phyloP scores from a whole-genome alignment of 2,797 vertebrate genomes.

The Echiichthys vipera region DNA sequence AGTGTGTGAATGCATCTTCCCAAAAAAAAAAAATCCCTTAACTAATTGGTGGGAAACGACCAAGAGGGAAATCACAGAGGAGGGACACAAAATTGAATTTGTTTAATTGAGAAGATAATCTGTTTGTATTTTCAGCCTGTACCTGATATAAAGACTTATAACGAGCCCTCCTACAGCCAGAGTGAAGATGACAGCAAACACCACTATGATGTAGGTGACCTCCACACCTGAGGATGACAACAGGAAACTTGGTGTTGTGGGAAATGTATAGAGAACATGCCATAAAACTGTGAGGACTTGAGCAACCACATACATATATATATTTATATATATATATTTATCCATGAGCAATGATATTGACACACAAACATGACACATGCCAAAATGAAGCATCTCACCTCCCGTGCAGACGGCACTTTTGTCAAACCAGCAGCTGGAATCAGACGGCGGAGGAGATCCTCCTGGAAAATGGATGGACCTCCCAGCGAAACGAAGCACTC shows the following conservation, averaged over 20 bases:
- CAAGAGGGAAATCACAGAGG: not conserved
- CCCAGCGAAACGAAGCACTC: conserved; percentile 80
- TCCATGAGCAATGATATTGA: not conserved
- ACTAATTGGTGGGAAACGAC: not conserved
- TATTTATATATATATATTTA: not conserved
- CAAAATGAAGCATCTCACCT: conserved; percentile 78
- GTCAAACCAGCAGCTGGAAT: conserved; percentile 93
- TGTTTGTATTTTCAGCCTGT: conserved; percentile 16
- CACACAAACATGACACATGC: not conserved
- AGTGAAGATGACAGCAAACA: conserved; percentile 76
- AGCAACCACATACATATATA: not conserved
- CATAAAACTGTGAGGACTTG: not conserved
- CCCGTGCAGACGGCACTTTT: conserved; percentile 84
- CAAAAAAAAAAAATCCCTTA: not conserved
- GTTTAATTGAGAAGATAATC: not conserved
- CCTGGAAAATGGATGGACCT: conserved; percentile 88
- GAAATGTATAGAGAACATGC: not conserved
- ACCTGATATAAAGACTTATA: conserved; percentile 84
- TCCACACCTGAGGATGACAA: conserved; percentile 82
- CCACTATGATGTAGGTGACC: conserved; percentile 82
- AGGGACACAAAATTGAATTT: not conserved
- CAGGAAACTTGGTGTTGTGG: conserved; percentile 1
- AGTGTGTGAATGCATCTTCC: not conserved
- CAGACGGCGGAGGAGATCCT: conserved; percentile 83
- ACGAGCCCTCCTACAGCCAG: conserved; percentile 76